phyloP scores from a whole-genome alignment of 1,140 invertebrate genomes.

The Diuraphis noxia region DNA sequence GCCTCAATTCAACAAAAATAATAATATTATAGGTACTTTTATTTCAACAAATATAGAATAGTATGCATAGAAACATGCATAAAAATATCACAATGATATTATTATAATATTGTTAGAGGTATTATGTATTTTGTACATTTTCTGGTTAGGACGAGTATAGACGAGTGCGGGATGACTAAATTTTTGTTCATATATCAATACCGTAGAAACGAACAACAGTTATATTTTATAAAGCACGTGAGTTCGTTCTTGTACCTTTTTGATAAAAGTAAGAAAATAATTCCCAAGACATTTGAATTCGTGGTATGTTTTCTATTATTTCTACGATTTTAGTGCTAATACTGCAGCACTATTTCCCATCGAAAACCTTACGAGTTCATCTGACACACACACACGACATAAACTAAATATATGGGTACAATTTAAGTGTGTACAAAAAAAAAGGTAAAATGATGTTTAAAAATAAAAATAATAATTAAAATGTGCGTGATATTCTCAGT shows the following conservation, averaged over 20 bases:
- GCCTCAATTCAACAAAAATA: background rate
- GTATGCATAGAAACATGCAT: background rate
- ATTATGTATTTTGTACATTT: background rate
- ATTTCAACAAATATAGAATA: background rate
- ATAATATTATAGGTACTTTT: background rate
- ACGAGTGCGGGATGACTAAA: too few relatives aligned
- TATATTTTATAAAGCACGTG: background rate
- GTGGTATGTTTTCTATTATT: background rate
- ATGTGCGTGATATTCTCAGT: background rate
- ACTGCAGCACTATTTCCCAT: background rate
- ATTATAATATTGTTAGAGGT: background rate
- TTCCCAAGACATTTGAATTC: background rate
- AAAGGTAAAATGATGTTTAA: background rate
- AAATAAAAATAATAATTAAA: background rate
- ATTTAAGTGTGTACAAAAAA: background rate
- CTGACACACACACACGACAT: background rate
- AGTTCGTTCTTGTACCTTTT: background rate
- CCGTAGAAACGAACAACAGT: background rate
- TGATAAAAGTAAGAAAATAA: background rate
- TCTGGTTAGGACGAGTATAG: too few relatives aligned
- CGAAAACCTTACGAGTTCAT: background rate
- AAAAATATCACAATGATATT: too few relatives aligned
- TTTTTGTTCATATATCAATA: too few relatives aligned
- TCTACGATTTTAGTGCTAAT: background rate
- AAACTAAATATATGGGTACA: background rate